These are phyloP conservation scores for Sebastes minor DNA, from an alignment of 2,797 vertebrate genomes.

Conservation along the genomic window DNA sequence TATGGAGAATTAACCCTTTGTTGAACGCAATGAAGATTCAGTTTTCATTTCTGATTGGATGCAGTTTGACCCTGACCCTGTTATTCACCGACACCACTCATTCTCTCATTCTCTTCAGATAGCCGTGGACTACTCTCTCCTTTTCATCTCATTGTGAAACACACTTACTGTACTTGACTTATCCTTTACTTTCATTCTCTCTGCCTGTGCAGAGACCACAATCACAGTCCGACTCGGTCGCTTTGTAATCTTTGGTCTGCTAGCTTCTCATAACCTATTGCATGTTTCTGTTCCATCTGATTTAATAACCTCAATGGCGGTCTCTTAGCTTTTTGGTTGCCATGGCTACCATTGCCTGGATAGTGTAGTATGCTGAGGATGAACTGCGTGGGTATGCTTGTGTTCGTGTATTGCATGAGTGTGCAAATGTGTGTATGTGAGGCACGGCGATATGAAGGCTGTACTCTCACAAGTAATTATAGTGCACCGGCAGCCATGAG, in stretches of 20 bases:
- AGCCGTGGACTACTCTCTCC: background rate
- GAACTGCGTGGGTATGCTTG: constrained; percentile 52
- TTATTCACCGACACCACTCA: too few species aligned
- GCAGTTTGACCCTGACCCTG: background rate
- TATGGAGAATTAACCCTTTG: background rate
- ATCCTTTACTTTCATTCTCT: background rate
- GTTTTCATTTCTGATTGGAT: background rate
- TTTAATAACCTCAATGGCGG: constrained; percentile 54
- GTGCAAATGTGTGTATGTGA: background rate
- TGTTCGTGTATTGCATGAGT: constrained; percentile 5
- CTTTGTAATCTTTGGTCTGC: background rate
- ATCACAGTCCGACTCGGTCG: background rate
- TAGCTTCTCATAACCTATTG: constrained; percentile 12
- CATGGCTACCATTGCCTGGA: constrained; percentile 62
- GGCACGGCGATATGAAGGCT: constrained; percentile 29
- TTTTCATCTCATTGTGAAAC: constrained; percentile 7
- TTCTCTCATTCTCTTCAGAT: background rate
- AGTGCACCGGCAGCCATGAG: constrained; percentile 53
- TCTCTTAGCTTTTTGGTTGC: constrained; percentile 65
- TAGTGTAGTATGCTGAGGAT: constrained; percentile 43
- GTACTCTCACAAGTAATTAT: constrained; percentile 58
- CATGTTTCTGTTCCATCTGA: constrained; percentile 41
- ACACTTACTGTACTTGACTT: background rate
- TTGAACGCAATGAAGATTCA: background rate
- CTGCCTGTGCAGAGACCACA: background rate